These are phyloP conservation scores for Drosophila koepferae DNA, from an alignment of 2,888 invertebrate species.

Conservation along the genomic window DNA sequence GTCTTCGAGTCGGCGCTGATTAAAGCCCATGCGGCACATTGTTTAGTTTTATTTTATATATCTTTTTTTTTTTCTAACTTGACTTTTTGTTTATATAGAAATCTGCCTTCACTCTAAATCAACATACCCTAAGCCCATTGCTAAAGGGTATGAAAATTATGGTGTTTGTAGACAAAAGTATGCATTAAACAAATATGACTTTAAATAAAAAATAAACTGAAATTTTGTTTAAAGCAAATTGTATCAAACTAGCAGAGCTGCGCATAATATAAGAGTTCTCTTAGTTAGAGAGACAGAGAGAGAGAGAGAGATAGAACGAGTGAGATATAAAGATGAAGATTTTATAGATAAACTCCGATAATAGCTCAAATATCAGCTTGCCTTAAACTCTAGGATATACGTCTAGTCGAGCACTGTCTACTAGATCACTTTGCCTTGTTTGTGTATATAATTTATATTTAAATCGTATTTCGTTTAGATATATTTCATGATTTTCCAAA, in stretches of 20 bases:
- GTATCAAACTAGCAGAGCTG: background rate
- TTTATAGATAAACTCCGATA: too few relatives aligned
- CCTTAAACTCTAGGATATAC: background rate
- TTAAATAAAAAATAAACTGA: background rate
- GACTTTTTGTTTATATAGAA: slow-evolving; percentile 66
- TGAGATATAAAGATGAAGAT: background rate
- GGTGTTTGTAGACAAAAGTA: background rate
- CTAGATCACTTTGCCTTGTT: background rate
- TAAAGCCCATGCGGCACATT: slow-evolving; percentile 67
- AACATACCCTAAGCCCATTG: background rate
- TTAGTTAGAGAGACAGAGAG: background rate
- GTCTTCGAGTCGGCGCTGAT: slow-evolving; percentile 67
- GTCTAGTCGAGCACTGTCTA: background rate
- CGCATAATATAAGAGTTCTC: background rate
- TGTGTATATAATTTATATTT: slow-evolving; percentile 6
- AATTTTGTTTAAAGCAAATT: background rate
- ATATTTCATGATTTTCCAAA: slow-evolving; percentile 1
- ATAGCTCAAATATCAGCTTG: background rate
- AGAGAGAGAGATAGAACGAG: background rate
- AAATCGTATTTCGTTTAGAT: background rate
- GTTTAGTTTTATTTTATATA: slow-evolving; percentile 72
- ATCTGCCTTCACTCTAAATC: slow-evolving; percentile 36
- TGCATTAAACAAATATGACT: background rate
- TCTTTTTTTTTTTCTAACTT: slow-evolving; percentile 25
- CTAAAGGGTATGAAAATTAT: background rate